A percentile compares a stretch with the other conserved stretches of the same genome.
Evolutionary conservation across 2,113 vertebrate species (phyloP).

Genomic region (Chloropsis cyanopogon): DNA sequence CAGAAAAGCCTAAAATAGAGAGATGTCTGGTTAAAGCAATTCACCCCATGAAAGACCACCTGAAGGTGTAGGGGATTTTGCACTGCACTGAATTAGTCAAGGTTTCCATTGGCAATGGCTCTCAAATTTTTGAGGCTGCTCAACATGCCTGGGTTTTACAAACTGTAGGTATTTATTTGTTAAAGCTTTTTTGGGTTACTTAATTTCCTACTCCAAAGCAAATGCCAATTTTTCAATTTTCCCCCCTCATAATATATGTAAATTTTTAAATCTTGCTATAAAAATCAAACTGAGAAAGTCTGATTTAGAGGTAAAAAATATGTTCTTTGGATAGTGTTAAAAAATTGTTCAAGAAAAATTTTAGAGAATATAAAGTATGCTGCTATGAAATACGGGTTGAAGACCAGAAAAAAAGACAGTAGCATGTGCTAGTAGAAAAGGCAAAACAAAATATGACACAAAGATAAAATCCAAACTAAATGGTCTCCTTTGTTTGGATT

Average conservation of each 20-base stretch:
- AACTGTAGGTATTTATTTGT: neutral
- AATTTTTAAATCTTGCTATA: neutral
- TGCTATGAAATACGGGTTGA: neutral
- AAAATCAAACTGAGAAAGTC: neutral
- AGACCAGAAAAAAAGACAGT: neutral
- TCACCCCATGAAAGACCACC: neutral
- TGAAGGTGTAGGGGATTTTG: conserved; percentile 21
- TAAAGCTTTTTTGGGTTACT: neutral
- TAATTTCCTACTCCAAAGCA: neutral
- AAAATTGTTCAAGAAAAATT: neutral
- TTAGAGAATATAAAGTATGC: neutral
- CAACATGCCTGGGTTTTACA: neutral
- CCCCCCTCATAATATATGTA: neutral
- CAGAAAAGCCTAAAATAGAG: neutral
- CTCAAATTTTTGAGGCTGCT: neutral
- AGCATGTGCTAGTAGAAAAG: neutral
- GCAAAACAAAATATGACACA: neutral
- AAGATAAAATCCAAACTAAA: neutral
- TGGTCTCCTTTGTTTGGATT: conserved; percentile 15
- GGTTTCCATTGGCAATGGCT: neutral
- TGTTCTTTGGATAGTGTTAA: neutral
- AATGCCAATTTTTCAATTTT: neutral
- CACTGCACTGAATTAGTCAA: neutral
- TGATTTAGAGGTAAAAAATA: neutral
- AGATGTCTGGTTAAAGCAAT: neutral